Evolutionary conservation across 2,888 invertebrate genomes (phyloP).

Genomic region (Hydrotaea cyrtoneurina): DNA sequence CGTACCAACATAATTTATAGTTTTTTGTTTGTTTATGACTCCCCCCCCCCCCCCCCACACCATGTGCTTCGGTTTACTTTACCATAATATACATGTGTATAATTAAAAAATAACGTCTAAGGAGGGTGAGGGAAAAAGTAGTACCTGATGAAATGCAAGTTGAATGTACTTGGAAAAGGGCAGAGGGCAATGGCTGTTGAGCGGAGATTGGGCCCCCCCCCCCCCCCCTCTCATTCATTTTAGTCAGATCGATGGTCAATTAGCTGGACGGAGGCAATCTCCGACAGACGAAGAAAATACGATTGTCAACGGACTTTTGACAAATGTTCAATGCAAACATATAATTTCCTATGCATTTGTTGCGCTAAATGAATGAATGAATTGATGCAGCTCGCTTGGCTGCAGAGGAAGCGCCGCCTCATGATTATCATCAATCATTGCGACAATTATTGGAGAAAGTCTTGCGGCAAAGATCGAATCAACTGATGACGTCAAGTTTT

Average conservation of each 20-base stretch:
- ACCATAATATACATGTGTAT: not conserved
- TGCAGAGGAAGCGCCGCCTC: not conserved
- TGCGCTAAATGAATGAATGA: not conserved
- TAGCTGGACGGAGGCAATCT: not conserved
- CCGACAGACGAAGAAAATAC: not conserved
- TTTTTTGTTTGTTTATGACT: not conserved
- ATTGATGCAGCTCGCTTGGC: constrained; percentile 1
- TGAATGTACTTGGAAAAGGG: not conserved
- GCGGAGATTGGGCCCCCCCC: not conserved
- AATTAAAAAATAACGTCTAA: constrained; percentile 10
- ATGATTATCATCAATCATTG: constrained; percentile 35
- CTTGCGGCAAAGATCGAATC: not conserved
- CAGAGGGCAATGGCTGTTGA: not conserved
- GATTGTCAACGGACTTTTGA: not conserved
- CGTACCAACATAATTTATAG: not conserved
- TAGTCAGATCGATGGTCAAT: not conserved
- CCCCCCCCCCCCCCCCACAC: too few species aligned
- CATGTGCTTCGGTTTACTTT: not conserved
- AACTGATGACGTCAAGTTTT: constrained; percentile 58
- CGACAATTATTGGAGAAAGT: constrained; percentile 34
- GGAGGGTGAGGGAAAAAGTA: too few species aligned
- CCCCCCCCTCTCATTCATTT: too few species aligned
- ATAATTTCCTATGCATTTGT: not conserved
- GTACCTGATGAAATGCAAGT: not conserved
- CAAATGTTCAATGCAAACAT: not conserved